These are phyloP conservation scores for Nephrotoma flavescens DNA, from an alignment of 2,888 invertebrate species.

Conservation along the genomic window DNA sequence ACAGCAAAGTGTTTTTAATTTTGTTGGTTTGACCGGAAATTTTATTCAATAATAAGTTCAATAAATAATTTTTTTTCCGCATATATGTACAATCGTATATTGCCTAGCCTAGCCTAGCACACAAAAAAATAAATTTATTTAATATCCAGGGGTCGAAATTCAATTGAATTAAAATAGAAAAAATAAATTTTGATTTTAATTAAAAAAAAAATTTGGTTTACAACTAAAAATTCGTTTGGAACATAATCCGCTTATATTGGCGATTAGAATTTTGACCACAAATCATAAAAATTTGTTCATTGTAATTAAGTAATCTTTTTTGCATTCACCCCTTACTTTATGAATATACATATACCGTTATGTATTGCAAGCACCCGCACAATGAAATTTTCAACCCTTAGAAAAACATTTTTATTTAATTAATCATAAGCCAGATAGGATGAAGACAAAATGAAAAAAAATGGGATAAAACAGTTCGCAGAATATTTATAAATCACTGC, in stretches of 20 bases:
- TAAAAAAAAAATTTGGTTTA: neutral
- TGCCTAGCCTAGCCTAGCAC: neutral
- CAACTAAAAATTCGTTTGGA: neutral
- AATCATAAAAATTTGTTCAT: neutral
- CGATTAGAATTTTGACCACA: neutral
- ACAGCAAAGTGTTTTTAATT: neutral
- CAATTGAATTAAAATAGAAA: neutral
- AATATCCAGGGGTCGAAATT: neutral
- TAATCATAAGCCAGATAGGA: neutral
- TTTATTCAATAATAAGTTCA: neutral
- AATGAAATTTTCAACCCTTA: neutral
- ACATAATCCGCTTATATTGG: neutral
- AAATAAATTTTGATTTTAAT: neutral
- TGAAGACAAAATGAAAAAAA: neutral
- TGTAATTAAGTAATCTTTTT: neutral
- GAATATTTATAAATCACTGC: neutral
- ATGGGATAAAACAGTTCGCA: neutral
- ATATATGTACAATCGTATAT: neutral
- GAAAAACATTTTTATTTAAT: neutral
- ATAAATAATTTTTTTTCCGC: neutral
- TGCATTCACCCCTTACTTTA: neutral
- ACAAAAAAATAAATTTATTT: neutral
- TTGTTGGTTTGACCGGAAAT: neutral
- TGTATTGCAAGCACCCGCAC: neutral
- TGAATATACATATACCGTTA: too few relatives aligned